Percentiles rank a stretch among this genome's conserved stretches.
Conservation (phyloP, 2,888 invertebrate genomes). For the Vandiemenella viatica region DNA sequence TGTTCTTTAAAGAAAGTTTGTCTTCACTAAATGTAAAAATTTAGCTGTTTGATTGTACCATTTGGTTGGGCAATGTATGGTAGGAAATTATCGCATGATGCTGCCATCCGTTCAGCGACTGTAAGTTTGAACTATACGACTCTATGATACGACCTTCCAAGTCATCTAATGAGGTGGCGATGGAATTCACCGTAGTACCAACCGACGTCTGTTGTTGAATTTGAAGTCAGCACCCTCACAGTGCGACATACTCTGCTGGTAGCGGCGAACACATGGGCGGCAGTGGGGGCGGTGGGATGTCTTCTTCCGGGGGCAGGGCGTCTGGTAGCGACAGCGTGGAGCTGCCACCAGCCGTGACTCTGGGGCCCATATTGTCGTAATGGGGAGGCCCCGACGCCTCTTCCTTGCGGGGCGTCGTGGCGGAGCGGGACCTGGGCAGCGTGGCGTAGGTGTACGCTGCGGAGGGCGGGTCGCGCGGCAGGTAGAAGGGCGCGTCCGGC, state of each 20-base stretch:
- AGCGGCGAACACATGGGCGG: slow-evolving; percentile 40
- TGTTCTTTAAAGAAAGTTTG: no score
- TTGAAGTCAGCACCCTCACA: no score
- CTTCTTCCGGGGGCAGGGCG: slow-evolving; percentile 27
- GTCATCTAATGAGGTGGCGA: no score
- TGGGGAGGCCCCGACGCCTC: slow-evolving; percentile 35
- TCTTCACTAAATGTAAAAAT: no score
- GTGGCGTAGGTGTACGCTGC: slow-evolving; percentile 30
- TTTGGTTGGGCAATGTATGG: no score
- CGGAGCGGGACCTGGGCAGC: slow-evolving; percentile 34
- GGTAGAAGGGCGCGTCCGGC: slow-evolving; percentile 21
- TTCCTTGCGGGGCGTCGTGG: slow-evolving; percentile 11
- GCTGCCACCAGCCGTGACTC: slow-evolving; percentile 77
- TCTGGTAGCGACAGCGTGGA: slow-evolving; percentile 72
- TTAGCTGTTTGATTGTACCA: no score
- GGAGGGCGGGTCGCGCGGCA: slow-evolving; percentile 30
- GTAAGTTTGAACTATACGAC: no score
- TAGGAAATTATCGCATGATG: no score
- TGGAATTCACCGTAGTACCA: no score
- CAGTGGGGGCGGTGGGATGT: slow-evolving; percentile 36
- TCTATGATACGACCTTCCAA: no score
- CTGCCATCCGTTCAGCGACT: no score
- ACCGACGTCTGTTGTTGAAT: no score
- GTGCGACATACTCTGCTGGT: slow-evolving; percentile 30
- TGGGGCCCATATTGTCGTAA: slow-evolving; percentile 81